phyloP scores from a whole-genome alignment of 2,888 invertebrate species.

The Anorthoa munda region DNA sequence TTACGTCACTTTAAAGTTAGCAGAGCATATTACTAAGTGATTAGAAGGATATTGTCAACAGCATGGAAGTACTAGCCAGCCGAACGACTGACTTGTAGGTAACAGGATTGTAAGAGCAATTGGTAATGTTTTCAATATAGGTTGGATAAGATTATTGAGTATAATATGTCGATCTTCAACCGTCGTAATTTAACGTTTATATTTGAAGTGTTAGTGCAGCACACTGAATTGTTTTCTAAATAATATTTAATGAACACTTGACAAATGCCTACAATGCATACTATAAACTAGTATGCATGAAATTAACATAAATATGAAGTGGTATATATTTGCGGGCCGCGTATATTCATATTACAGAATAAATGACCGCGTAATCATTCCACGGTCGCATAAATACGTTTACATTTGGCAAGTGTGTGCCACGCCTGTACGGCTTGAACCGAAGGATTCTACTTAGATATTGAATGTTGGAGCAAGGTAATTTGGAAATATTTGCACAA shows the following conservation, averaged over 20 bases:
- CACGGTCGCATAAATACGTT: conserved; percentile 11
- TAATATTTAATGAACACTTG: background rate
- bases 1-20: background rate
- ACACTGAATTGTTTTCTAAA: background rate
- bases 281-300: background rate
- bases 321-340: conserved; percentile 6
- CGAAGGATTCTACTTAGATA: background rate
- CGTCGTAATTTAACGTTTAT: background rate
- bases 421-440: conserved; percentile 41
- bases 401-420: conserved; percentile 35
- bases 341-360: conserved; percentile 34
- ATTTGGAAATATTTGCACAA: conserved; percentile 33
- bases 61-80: background rate
- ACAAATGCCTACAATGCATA: background rate
- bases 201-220: background rate
- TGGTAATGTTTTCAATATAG: background rate
- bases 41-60: background rate
- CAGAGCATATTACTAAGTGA: background rate
- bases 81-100: background rate
- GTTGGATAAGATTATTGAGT: background rate
- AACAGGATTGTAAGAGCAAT: background rate
- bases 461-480: conserved; percentile 20
- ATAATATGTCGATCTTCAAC: background rate
- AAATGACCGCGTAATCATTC: conserved; percentile 19
- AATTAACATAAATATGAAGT: conserved; percentile 3